These are phyloP conservation scores for Enteromius mattozi DNA, from an alignment of 2,797 vertebrate genomes.

Conservation along the genomic window DNA sequence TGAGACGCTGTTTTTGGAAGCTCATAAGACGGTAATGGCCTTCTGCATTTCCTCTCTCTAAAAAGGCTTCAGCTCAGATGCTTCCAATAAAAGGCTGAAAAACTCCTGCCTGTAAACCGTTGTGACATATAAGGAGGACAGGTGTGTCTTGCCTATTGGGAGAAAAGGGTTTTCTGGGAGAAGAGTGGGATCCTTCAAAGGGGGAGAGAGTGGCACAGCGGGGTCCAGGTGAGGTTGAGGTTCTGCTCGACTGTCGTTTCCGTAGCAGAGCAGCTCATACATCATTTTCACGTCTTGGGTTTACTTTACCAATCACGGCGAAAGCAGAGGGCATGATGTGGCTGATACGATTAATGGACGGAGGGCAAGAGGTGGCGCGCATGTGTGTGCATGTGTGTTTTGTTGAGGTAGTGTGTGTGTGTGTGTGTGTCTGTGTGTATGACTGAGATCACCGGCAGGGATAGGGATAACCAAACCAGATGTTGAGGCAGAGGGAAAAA, in stretches of 20 bases:
- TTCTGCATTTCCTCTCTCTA: constrained; percentile 34
- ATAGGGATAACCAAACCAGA: constrained; percentile 79
- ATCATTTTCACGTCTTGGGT: constrained; percentile 79
- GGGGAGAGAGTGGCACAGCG: constrained; percentile 39
- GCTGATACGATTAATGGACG: constrained; percentile 69
- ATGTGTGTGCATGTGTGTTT: constrained; percentile 58
- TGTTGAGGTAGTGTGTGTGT: constrained; percentile 47
- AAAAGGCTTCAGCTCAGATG: constrained; percentile 44
- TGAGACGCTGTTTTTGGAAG: constrained; percentile 8
- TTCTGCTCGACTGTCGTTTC: constrained; percentile 72
- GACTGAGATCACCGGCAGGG: constrained; percentile 65
- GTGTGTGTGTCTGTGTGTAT: constrained; percentile 37
- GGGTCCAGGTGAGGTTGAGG: constrained; percentile 65
- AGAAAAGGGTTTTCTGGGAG: constrained; percentile 39
- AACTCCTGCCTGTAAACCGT: constrained; percentile 53
- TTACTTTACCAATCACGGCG: constrained; percentile 77
- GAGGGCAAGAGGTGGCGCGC: constrained; percentile 53
- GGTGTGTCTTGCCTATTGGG: constrained; percentile 63
- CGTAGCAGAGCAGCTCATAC: constrained; percentile 75
- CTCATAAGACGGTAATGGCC: constrained; percentile 37
- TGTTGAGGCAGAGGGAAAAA: constrained; percentile 68
- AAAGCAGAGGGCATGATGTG: constrained; percentile 71
- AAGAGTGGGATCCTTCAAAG: constrained; percentile 38
- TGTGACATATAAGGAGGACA: constrained; percentile 61
- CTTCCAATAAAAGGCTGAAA: constrained; percentile 58